Base-by-base conservation (phyloP, 2,888 invertebrate species). In the Caenorhabditis sp. region DNA sequence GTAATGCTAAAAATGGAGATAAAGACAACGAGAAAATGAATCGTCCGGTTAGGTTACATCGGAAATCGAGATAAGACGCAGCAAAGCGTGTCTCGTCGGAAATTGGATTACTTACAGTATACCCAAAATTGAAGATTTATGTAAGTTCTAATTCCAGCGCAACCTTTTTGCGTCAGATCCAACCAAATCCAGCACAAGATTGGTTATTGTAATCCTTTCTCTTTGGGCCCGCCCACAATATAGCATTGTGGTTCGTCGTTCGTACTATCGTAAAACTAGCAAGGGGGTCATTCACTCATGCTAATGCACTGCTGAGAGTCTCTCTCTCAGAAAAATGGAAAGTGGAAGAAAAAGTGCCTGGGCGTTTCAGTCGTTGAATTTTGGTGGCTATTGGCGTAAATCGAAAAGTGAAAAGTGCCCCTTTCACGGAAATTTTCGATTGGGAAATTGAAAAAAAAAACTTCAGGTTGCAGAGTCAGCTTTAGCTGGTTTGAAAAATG, bases 251-350 rank as follows among this genome's bases (percentile, higher is more conserved):
- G 31, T 61, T 41, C 49, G 59, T 70, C 49, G 59, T 70, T 77
- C 64, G 79, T 70, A 79, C 56, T 79, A 79, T 79, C 70, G 70
- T 77, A 69, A 77, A 77, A 79, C 47, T 63, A 38, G 38, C 44
- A 7, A 47, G 19, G 47, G 70, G 79, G 79, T 79, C 79, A 64
- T 70, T 79, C 79, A 72, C 70, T 79, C 70, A 70, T 79, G 70
- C 79, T 79, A 79, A 79, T 79, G 79, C 79, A 79, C 79, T 72
- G 63, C 79, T 79, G 79, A 79, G 79, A 56, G 64, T 26, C 26
- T 44, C 38, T 58, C n/a, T 28, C n/a, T 19, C 58, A 14, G 28
- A 79, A 54, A 63, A 35, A 8, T 66, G 41, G 28, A 72, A 61
- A 63, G 63, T 70, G 51, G 56, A 64, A 28, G 63, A 79, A 79